Percentiles rank a stretch among this genome's conserved stretches.
Conservation (phyloP, 1,140 invertebrate genomes). For the Ruditapes philippinarum region DNA sequence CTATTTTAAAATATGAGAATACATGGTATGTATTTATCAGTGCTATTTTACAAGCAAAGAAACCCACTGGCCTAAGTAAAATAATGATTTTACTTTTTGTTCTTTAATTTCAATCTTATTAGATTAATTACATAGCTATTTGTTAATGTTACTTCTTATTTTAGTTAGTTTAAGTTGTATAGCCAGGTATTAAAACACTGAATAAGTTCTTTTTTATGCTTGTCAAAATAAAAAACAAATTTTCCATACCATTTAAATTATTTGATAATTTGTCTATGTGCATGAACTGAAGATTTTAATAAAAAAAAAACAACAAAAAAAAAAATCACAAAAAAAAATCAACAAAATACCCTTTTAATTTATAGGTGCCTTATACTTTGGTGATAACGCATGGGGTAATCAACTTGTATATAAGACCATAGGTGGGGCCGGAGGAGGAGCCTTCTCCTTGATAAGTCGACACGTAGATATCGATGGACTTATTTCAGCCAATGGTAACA, state of each 20-base stretch:
- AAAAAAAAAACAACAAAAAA: too few relatives aligned
- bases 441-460: conserved; percentile 68
- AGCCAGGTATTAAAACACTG: too few relatives aligned
- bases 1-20: too few relatives aligned
- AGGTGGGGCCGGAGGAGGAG: conserved; percentile 77
- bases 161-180: too few relatives aligned
- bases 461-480: conserved; percentile 80
- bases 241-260: too few relatives aligned
- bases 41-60: background rate
- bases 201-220: too few relatives aligned
- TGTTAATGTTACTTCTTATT: too few relatives aligned
- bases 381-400: conserved; percentile 74
- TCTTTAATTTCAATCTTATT: too few relatives aligned
- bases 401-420: conserved; percentile 69
- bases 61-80: too few relatives aligned
- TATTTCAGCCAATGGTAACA: conserved; percentile 72
- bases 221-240: too few relatives aligned
- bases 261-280: background rate
- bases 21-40: background rate
- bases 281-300: background rate
- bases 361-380: conserved; percentile 75
- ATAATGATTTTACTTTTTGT: too few relatives aligned
- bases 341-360: background rate
- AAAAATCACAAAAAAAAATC: background rate
- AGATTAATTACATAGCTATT: too few relatives aligned